Percentiles rank a stretch among this genome's conserved stretches.
Conservation (phyloP, 2,888 invertebrate genomes). For the Pristionchus arcanus region DNA sequence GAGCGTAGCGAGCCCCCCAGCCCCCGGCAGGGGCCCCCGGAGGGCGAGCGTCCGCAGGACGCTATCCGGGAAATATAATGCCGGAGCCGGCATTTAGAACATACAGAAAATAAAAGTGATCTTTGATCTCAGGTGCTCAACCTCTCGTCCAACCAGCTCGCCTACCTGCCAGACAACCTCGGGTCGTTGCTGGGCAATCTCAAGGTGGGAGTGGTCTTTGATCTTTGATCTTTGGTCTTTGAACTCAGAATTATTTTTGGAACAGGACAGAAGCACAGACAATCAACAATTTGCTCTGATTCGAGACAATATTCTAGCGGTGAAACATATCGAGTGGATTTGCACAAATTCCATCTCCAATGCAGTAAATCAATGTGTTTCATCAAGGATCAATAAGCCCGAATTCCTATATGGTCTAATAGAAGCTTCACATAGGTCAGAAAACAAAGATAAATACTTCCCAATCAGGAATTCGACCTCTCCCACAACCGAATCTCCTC, state of each 20-base stretch:
- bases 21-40: no score
- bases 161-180: constrained; percentile 79
- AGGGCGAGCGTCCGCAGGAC: no score
- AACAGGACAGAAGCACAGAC: no score
- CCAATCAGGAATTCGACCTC: constrained; percentile 28
- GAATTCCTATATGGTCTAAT: not conserved
- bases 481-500: constrained; percentile 47
- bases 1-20: no score
- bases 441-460: not conserved
- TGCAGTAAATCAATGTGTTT: no score
- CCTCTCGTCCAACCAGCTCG: constrained; percentile 79
- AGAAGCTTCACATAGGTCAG: not conserved
- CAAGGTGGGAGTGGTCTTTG: not conserved
- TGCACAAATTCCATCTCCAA: no score
- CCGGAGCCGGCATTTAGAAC: not conserved
- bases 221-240: constrained; percentile 21
- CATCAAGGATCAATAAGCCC: not conserved
- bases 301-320: no score
- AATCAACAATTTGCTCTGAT: no score
- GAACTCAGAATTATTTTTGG: not conserved
- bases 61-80: not conserved
- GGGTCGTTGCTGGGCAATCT: constrained; percentile 67
- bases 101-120: not conserved
- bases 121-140: constrained; percentile 67
- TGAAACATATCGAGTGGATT: no score